Evolutionary conservation across 1,140 invertebrate genomes (phyloP).

Genomic region (Mesaphorura yosii): DNA sequence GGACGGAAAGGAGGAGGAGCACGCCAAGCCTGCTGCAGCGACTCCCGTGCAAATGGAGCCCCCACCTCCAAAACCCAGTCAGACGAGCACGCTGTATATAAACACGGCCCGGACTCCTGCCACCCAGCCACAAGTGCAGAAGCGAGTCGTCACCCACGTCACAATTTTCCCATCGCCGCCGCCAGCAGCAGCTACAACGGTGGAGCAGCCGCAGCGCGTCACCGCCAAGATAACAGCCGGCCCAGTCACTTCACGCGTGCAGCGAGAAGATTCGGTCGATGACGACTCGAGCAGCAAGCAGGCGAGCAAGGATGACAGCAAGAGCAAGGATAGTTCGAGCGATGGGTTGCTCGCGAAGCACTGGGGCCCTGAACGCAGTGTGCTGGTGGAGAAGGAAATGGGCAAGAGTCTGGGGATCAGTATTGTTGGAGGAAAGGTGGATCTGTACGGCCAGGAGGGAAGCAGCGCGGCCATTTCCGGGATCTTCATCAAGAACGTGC

Average conservation of each 20-base stretch:
- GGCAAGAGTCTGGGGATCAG: slow-evolving; percentile 78
- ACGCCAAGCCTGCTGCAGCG: too few relatives aligned
- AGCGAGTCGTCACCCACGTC: slow-evolving; percentile 31
- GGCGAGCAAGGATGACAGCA: not conserved
- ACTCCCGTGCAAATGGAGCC: too few relatives aligned
- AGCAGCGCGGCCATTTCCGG: slow-evolving; percentile 57
- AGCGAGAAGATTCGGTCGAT: not conserved
- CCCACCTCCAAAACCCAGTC: too few relatives aligned
- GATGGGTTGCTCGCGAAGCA: slow-evolving; percentile 53
- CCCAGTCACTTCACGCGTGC: not conserved
- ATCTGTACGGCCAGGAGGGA: slow-evolving; percentile 43
- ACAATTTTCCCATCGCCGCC: slow-evolving; percentile 31
- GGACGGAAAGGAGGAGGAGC: too few relatives aligned
- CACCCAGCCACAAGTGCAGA: slow-evolving; percentile 22
- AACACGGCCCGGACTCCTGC: too few relatives aligned
- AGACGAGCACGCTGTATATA: too few relatives aligned
- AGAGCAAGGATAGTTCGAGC: not conserved
- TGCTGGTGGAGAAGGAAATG: slow-evolving; percentile 54
- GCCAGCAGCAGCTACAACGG: slow-evolving; percentile 2
- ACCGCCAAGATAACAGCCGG: not conserved
- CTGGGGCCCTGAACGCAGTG: slow-evolving; percentile 67
- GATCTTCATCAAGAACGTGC: slow-evolving; percentile 96
- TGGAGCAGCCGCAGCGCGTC: not conserved
- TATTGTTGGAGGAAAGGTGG: slow-evolving; percentile 89
- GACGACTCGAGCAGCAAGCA: not conserved